Conservation (phyloP, 2,113 vertebrate species). For the Callospermophilus lateralis region DNA sequence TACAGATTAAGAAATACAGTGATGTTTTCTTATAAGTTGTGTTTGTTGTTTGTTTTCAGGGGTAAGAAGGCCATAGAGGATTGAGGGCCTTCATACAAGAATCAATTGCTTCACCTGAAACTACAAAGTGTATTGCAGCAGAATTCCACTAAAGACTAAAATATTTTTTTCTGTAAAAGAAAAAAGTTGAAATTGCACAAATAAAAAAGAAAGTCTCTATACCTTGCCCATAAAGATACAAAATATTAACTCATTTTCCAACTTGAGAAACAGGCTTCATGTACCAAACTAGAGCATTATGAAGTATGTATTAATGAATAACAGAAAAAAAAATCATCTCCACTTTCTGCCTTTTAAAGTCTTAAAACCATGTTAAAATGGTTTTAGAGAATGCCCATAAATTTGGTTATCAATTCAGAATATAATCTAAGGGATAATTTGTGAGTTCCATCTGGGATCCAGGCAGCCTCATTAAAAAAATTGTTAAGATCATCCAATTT, state of each 20-base stretch:
- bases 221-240: neutral
- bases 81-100: no score
- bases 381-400: slow-evolving; percentile 67
- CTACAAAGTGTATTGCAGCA: no score
- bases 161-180: no score
- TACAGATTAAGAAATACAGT: no score
- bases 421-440: slow-evolving; percentile 79
- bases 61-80: no score
- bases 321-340: neutral
- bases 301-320: neutral
- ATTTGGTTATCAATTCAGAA: slow-evolving; percentile 76
- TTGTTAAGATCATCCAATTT: slow-evolving; percentile 89
- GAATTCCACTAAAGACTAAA: no score
- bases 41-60: no score
- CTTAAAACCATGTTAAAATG: slow-evolving; percentile 61
- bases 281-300: neutral
- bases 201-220: neutral
- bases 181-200: no score
- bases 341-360: slow-evolving; percentile 64
- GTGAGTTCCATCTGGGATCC: slow-evolving; percentile 87
- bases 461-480: slow-evolving; percentile 78
- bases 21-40: no score
- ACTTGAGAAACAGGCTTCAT: neutral
- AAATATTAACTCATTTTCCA: neutral
- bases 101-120: no score